Conservation (phyloP, 2,888 invertebrate genomes). For the Altica lythri region DNA sequence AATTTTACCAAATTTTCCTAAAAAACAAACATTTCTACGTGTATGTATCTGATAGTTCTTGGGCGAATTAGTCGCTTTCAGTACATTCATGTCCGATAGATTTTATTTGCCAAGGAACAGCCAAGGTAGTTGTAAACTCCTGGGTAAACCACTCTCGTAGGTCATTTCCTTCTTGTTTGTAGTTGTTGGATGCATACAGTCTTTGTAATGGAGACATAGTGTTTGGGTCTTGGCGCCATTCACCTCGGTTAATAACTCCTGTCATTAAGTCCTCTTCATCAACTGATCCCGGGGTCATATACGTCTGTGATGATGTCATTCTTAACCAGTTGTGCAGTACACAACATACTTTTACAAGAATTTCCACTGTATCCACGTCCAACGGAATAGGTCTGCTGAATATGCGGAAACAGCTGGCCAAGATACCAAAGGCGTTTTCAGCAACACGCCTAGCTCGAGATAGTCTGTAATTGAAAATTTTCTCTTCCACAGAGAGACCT, state of each 20-base stretch:
- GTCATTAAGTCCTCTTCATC: too few relatives aligned
- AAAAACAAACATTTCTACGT: background rate
- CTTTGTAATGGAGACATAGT: background rate
- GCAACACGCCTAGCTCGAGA: constrained; percentile 20
- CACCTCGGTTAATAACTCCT: too few relatives aligned
- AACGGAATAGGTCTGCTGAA: constrained; percentile 14
- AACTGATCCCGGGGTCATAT: too few relatives aligned
- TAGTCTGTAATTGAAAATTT: constrained; percentile 22
- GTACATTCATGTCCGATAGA: background rate
- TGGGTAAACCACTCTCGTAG: background rate
- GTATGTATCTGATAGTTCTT: background rate
- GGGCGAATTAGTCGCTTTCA: background rate
- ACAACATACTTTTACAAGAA: too few relatives aligned
- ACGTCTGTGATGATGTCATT: too few relatives aligned
- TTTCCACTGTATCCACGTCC: too few relatives aligned
- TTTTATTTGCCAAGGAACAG: background rate
- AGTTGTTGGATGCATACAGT: background rate
- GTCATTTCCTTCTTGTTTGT: background rate
- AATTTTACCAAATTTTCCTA: background rate
- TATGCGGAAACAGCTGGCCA: constrained; percentile 28
- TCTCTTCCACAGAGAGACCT: constrained; percentile 6
- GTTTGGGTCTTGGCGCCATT: background rate
- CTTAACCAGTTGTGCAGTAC: too few relatives aligned
- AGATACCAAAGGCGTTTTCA: constrained; percentile 22
- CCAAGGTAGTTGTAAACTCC: background rate